Evolutionary conservation across 2,113 vertebrate genomes (phyloP), one percentile per base, ranked within the genome.

Genomic region (Otus sunia): DNA sequence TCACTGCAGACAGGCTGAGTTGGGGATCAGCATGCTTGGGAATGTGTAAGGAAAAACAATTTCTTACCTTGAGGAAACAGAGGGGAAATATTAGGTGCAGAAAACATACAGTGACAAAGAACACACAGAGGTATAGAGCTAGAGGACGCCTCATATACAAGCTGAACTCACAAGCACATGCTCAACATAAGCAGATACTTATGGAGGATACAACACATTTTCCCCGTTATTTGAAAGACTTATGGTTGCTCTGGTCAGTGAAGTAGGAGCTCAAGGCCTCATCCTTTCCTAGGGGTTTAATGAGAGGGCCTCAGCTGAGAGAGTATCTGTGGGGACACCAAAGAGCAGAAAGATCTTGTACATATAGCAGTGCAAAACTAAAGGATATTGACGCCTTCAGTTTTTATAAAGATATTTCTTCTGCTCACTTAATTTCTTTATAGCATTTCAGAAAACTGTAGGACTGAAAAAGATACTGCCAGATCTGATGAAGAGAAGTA

Each of bases 171-270:
- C 15, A 43, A 64, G 56, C 39, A 49, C 34, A 13, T 5, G 16
- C 36, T 76, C 58, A 43, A 15, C 43, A 36, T 53, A 27, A 30
- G 22, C 23, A 69, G 53, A 43, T 60, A 47, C 12, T 76, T 56
- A 29, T 0, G 3, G 26, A 75, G 47, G n/a, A 41, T 18, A 63
- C 34, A 25, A 10, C 0, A 0, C 10, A 9, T 32, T 87, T 58
- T 47, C 20, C 15, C 29, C 16, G 7, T 16, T 34, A 41, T 41
- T 45, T 86, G 25, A 56, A 79, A 60, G 45, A 34, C 9, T 79
- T 53, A 15, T 10, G 15, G 25, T 39, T 73, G 43, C 20, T 60
- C 58, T 69, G 37, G 15, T 30, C 19, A 60, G 1, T 41, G 16
- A 72, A 58, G 37, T 4, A 41, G 39, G 23, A 88, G 58, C 32